These are phyloP conservation scores for Phorcus lineatus DNA, from an alignment of 2,888 invertebrate species.

Conservation along the genomic window DNA sequence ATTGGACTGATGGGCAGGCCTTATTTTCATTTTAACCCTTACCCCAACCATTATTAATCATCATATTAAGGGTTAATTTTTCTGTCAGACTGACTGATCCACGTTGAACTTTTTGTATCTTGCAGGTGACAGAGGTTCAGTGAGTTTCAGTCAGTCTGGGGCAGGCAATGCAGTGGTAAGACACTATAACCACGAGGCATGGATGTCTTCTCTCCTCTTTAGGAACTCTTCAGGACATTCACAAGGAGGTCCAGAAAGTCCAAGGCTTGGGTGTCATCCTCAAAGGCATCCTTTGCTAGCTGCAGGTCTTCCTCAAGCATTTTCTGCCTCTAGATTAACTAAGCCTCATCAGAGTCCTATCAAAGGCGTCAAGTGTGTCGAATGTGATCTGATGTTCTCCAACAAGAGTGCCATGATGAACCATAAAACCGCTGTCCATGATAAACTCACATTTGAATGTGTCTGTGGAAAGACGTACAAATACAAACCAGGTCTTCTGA, in stretches of 20 bases:
- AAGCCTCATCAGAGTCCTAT: background rate
- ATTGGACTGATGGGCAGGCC: too few relatives aligned
- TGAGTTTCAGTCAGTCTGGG: constrained; percentile 17
- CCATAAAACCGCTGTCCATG: constrained; percentile 11
- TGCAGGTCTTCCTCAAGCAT: too few relatives aligned
- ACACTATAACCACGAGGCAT: background rate
- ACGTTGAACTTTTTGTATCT: constrained; percentile 17
- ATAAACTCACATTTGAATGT: background rate
- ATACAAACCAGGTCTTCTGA: constrained; percentile 7
- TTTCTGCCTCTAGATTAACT: too few relatives aligned
- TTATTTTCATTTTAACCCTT: too few relatives aligned
- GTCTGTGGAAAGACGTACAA: constrained; percentile 9
- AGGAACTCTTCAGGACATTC: too few relatives aligned
- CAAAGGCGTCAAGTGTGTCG: background rate
- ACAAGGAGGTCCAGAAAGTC: too few relatives aligned
- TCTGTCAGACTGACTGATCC: background rate
- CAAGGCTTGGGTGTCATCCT: too few relatives aligned
- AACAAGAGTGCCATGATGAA: constrained; percentile 19
- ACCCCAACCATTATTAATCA: too few relatives aligned
- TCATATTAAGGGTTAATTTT: too few relatives aligned
- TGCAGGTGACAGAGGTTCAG: constrained; percentile 15
- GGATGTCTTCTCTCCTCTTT: too few relatives aligned
- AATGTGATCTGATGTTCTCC: constrained; percentile 15
- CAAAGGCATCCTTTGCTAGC: too few relatives aligned
- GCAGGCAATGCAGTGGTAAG: background rate